A percentile compares a stretch with the other conserved stretches of the same genome.
These are phyloP conservation scores for Sebastiscus albofasciatus DNA, from an alignment of 2,797 vertebrate species.

Conservation along the genomic window DNA sequence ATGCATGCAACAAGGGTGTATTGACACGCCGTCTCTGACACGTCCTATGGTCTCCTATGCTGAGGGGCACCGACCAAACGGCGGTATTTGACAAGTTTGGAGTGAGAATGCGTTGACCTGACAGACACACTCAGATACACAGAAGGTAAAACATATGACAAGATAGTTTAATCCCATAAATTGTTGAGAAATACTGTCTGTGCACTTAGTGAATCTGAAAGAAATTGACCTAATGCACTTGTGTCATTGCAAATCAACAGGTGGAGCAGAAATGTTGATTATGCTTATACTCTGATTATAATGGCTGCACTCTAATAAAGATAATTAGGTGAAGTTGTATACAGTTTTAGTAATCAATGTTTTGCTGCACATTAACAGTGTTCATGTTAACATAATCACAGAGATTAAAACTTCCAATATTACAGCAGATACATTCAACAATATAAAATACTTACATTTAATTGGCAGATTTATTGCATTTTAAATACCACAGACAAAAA, in stretches of 20 bases:
- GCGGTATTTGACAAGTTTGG: no score
- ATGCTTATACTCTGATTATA: not conserved
- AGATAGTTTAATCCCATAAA: not conserved
- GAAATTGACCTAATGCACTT: not conserved
- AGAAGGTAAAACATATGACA: not conserved
- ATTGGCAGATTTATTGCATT: not conserved
- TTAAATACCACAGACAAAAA: not conserved
- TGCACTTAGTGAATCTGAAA: not conserved
- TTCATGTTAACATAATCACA: not conserved
- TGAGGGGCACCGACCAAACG: no score
- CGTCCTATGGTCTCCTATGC: no score
- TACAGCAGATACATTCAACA: not conserved
- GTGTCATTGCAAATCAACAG: not conserved
- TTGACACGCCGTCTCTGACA: no score
- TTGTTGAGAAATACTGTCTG: not conserved
- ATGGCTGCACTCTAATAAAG: not conserved
- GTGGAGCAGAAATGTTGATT: not conserved
- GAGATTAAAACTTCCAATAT: not conserved
- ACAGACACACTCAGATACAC: no score
- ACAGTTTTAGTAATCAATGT: not conserved
- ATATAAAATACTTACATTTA: not conserved
- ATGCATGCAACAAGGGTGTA: no score
- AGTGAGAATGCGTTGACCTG: no score
- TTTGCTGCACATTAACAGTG: not conserved
- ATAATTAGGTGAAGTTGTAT: conserved; percentile 1